These are phyloP conservation scores for Platichthys flesus DNA, from an alignment of 2,113 vertebrate genomes.

Conservation along the genomic window DNA sequence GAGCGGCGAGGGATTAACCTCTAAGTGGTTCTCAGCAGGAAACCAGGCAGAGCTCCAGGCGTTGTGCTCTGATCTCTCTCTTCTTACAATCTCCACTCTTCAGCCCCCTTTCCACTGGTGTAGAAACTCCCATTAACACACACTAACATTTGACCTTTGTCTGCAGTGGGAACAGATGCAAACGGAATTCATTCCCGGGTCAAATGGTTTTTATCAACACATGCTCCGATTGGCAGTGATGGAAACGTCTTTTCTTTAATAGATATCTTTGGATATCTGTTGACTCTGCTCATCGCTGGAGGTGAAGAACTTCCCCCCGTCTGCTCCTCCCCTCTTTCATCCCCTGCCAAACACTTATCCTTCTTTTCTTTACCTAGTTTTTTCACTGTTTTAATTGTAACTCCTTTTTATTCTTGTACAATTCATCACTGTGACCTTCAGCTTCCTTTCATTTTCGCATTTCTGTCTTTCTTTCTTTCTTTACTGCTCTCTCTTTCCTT, in stretches of 20 bases:
- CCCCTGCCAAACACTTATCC: too few species aligned
- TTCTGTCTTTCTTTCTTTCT: background rate
- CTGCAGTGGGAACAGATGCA: background rate
- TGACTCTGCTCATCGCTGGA: too few species aligned
- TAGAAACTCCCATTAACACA: too few species aligned
- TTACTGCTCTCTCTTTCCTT: background rate
- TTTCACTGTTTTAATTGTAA: background rate
- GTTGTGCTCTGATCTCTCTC: constrained; percentile 49
- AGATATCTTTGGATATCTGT: too few species aligned
- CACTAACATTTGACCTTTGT: too few species aligned
- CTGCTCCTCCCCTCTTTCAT: too few species aligned
- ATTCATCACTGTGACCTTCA: background rate
- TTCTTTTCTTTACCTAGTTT: background rate
- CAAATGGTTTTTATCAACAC: background rate
- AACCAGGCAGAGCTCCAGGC: constrained; percentile 42
- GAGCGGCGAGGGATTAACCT: constrained; percentile 53
- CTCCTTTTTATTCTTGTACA: background rate
- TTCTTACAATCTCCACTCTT: background rate
- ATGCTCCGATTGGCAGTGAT: too few species aligned
- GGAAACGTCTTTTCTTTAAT: too few species aligned
- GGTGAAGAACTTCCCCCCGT: too few species aligned
- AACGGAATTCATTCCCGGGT: background rate
- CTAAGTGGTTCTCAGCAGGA: constrained; percentile 63
- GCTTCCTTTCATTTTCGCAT: background rate
- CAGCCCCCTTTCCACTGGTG: background rate